A percentile compares a stretch with the other conserved stretches of the same genome.
These are phyloP conservation scores for Pseudoatta argentina DNA, from an alignment of 1,140 invertebrate species.

Conservation along the genomic window DNA sequence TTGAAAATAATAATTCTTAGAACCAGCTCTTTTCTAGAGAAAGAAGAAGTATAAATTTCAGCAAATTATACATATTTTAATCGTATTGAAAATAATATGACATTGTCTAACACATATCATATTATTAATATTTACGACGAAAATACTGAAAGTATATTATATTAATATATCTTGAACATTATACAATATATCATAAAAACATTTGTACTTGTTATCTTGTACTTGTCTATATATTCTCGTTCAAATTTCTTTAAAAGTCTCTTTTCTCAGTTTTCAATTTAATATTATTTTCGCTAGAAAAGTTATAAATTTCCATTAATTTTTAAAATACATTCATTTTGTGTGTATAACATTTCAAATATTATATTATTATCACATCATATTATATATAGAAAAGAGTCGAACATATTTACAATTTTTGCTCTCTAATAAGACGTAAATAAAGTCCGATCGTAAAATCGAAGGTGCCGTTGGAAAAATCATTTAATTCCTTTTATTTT, in stretches of 20 bases:
- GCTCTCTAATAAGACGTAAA: no score
- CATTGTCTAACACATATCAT: not conserved
- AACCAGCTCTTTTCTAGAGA: not conserved
- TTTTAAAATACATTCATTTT: not conserved
- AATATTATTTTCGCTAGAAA: not conserved
- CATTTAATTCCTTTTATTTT: no score
- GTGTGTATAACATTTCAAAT: not conserved
- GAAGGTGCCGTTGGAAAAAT: no score
- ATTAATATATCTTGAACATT: not conserved
- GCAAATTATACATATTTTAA: not conserved
- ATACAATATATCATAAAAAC: not conserved
- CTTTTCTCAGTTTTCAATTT: not conserved
- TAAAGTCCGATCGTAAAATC: no score
- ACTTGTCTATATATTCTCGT: not conserved
- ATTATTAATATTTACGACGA: not conserved
- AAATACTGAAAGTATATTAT: not conserved
- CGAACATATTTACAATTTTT: no score
- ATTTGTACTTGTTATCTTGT: not conserved
- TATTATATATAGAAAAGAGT: no score
- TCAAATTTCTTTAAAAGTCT: not conserved
- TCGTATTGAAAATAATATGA: not conserved
- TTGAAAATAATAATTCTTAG: constrained; percentile 5
- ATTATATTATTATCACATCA: not conserved
- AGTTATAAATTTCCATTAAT: not conserved
- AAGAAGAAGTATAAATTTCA: not conserved